phyloP scores from a whole-genome alignment of 1,140 invertebrate species.

The Tenebrio molitor region DNA sequence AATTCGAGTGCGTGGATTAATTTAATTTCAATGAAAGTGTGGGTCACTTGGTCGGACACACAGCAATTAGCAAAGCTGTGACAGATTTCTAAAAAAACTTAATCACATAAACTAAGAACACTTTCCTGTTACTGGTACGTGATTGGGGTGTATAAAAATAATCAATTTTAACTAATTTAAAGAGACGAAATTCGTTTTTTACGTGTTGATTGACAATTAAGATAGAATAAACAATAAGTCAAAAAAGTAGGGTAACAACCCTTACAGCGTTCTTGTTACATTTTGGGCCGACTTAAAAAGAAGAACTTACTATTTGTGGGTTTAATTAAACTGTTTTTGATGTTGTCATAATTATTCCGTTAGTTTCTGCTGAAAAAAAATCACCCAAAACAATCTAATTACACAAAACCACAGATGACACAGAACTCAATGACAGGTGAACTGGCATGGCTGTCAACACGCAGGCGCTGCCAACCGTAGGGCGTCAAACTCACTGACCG shows the following conservation, averaged over 20 bases:
- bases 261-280: not conserved
- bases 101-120: not conserved
- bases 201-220: constrained; percentile 19
- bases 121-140: not conserved
- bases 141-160: not conserved
- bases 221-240: constrained; percentile 23
- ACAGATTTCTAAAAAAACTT: constrained; percentile 18
- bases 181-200: constrained; percentile 14
- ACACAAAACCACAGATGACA: constrained; percentile 21
- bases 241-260: constrained; percentile 29
- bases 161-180: constrained; percentile 10
- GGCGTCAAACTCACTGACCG: not conserved
- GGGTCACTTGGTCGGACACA: constrained; percentile 16
- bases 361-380: constrained; percentile 12
- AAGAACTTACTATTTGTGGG: constrained; percentile 13
- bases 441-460: not conserved
- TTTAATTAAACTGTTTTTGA: constrained; percentile 20
- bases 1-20: constrained; percentile 12
- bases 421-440: constrained; percentile 14
- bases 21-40: constrained; percentile 22
- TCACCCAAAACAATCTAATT: constrained; percentile 16
- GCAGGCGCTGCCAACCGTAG: not conserved
- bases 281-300: not conserved
- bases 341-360: constrained; percentile 20
- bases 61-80: constrained; percentile 29